Conservation (phyloP, 2,797 vertebrate genomes). For the Chloroceryle amazona region DNA sequence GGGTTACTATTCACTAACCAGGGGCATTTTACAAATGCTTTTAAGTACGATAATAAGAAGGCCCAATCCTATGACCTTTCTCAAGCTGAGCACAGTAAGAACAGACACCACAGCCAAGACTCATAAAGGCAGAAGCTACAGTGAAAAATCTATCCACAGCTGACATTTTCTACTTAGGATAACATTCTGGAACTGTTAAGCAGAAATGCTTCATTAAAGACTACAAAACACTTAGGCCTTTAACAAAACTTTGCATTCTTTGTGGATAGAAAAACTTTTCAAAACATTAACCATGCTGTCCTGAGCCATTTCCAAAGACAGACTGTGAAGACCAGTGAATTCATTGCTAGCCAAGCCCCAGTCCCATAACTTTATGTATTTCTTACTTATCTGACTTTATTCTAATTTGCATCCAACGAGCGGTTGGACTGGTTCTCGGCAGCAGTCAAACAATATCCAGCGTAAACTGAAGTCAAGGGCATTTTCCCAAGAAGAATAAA, state of each 20-base stretch:
- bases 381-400: not conserved
- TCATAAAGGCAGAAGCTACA: not conserved
- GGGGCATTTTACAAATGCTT: not conserved
- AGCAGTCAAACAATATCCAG: not conserved
- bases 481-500: not conserved
- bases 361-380: fast-evolving
- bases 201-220: not conserved
- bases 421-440: slow-evolving; percentile 31
- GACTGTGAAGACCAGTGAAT: not conserved
- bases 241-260: not conserved
- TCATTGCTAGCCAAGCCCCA: not conserved
- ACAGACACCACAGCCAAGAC: not conserved
- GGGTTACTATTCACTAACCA: not conserved
- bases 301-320: not conserved
- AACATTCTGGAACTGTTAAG: not conserved
- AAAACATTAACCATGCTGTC: fast-evolving
- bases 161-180: not conserved
- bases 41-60: not conserved
- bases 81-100: not conserved
- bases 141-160: not conserved
- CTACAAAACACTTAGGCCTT: not conserved
- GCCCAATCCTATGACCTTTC: not conserved
- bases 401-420: not conserved
- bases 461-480: not conserved
- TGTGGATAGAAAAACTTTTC: not conserved